These are phyloP conservation scores for Graptemys geographica DNA, from an alignment of 2,797 vertebrate genomes.

Conservation along the genomic window DNA sequence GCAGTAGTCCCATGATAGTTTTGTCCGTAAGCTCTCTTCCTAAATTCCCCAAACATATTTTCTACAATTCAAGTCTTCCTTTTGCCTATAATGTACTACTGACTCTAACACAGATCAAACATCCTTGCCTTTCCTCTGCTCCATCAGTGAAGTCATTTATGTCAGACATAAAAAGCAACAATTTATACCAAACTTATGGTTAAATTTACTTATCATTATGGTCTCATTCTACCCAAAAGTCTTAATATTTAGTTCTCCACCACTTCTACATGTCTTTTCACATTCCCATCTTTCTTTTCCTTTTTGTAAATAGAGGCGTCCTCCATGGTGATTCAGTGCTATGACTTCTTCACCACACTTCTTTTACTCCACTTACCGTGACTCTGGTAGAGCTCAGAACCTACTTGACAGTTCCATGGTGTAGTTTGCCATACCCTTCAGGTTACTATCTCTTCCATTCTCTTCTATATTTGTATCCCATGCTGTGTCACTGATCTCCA, in stretches of 20 bases:
- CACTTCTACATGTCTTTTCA: neutral
- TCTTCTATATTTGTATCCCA: neutral
- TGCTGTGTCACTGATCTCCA: neutral
- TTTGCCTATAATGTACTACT: neutral
- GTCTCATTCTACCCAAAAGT: neutral
- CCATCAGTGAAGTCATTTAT: neutral
- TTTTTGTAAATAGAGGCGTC: neutral
- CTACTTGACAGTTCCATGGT: fast-evolving
- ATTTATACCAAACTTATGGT: neutral
- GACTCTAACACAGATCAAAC: neutral
- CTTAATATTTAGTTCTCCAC: neutral
- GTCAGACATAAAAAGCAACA: neutral
- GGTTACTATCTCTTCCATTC: neutral
- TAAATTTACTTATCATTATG: neutral
- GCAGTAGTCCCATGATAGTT: neutral
- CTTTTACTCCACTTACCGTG: neutral
- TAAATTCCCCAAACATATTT: neutral
- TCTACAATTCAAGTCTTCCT: neutral
- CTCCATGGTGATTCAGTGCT: neutral
- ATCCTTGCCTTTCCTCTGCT: neutral
- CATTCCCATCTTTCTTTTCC: neutral
- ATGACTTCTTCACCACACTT: neutral
- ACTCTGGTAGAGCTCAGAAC: neutral
- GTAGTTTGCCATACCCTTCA: neutral
- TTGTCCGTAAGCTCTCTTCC: neutral